Conservation (phyloP, 2,888 invertebrate genomes). For the Geotrupes spiniger region DNA sequence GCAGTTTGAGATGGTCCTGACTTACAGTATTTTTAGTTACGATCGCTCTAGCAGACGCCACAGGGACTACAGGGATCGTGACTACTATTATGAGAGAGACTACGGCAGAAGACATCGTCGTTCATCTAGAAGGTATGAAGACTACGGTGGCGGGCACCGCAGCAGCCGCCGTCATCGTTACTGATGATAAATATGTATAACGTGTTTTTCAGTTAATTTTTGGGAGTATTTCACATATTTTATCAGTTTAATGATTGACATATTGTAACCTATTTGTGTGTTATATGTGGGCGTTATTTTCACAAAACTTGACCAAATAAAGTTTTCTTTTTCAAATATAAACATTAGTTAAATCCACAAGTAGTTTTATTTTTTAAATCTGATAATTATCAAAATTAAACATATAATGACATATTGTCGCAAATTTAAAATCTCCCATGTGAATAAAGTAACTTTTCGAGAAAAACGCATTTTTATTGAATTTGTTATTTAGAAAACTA, state of each 20-base stretch:
- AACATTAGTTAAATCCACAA: no score
- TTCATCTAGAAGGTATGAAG: slow-evolving; percentile 41
- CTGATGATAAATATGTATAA: slow-evolving; percentile 22
- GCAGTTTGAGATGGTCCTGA: slow-evolving; percentile 32
- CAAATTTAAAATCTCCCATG: no score
- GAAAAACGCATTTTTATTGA: no score
- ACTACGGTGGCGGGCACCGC: slow-evolving; percentile 37
- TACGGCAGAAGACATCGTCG: slow-evolving; percentile 39
- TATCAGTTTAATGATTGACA: slow-evolving; percentile 4
- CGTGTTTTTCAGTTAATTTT: slow-evolving; percentile 7
- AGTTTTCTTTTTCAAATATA: slow-evolving; percentile 5
- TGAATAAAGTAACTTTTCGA: no score
- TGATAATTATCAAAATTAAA: no score
- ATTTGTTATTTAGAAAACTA: no score
- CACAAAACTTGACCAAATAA: slow-evolving; percentile 20
- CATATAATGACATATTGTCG: no score
- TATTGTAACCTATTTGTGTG: slow-evolving; percentile 13
- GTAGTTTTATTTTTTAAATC: no score
- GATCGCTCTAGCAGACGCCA: slow-evolving; percentile 35
- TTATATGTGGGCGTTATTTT: slow-evolving; percentile 16
- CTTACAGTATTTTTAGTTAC: slow-evolving; percentile 46
- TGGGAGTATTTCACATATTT: slow-evolving; percentile 11
- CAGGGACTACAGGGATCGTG: slow-evolving; percentile 40
- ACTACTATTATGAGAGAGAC: slow-evolving; percentile 44
- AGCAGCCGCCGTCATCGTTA: slow-evolving; percentile 41